Percentiles rank a stretch among this genome's conserved stretches.
phyloP scores from a whole-genome alignment of 2,113 vertebrate species.

The Triplophysa tibetana region DNA sequence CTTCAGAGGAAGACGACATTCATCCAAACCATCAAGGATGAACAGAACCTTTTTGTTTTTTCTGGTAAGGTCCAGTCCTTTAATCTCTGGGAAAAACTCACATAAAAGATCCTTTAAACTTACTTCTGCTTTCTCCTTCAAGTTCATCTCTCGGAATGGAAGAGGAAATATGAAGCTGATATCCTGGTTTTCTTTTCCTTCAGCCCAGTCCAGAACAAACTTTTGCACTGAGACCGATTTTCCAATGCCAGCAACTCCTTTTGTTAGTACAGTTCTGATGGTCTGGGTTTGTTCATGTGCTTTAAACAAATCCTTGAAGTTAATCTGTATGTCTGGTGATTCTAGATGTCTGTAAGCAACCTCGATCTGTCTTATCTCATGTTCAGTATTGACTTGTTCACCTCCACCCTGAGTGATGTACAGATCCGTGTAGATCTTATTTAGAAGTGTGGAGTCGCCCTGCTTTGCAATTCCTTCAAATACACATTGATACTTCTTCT shows the following conservation, averaged over 20 bases:
- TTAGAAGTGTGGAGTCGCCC: slow-evolving; percentile 26
- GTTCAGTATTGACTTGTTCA: slow-evolving; percentile 4
- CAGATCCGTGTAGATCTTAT: slow-evolving; percentile 40
- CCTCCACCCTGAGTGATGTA: slow-evolving; percentile 13
- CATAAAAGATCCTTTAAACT: too few relatives aligned
- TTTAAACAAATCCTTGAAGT: slow-evolving; percentile 24
- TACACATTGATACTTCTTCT: slow-evolving; percentile 3
- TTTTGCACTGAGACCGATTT: slow-evolving; percentile 14
- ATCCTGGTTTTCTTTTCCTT: slow-evolving; percentile 24
- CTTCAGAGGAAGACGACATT: too few relatives aligned
- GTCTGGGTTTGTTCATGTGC: background rate
- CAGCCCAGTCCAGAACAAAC: slow-evolving; percentile 27
- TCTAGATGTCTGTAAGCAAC: background rate
- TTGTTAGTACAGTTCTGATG: slow-evolving; percentile 22
- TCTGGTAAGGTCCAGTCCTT: too few relatives aligned
- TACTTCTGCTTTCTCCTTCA: background rate
- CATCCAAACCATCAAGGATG: too few relatives aligned
- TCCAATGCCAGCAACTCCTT: slow-evolving; percentile 2
- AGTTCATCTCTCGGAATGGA: slow-evolving; percentile 32
- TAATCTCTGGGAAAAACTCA: too few relatives aligned
- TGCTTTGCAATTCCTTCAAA: slow-evolving; percentile 41
- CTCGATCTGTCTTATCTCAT: slow-evolving; percentile 20
- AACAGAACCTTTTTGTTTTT: too few relatives aligned
- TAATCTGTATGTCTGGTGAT: background rate
- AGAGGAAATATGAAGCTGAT: slow-evolving; percentile 35